Conservation (phyloP, 2,797 vertebrate species). For the Acanthurus tractus region DNA sequence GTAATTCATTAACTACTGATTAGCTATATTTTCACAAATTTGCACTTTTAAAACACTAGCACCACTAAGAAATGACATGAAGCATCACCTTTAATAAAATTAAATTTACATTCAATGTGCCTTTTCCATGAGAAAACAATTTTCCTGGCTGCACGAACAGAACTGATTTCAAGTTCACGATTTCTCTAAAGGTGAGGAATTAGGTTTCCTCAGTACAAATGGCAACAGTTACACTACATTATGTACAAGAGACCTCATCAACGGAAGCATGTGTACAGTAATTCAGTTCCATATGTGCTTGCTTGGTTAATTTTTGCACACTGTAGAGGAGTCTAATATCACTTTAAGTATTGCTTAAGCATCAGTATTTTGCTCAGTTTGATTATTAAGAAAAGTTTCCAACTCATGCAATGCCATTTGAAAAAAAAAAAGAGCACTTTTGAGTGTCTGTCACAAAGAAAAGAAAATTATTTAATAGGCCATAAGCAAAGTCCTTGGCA, state of each 20-base stretch:
- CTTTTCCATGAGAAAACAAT: slow-evolving; percentile 69
- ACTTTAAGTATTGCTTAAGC: slow-evolving; percentile 79
- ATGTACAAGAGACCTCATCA: slow-evolving; percentile 71
- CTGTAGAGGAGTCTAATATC: slow-evolving; percentile 52
- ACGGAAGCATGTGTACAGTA: slow-evolving; percentile 72
- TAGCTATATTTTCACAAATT: background rate
- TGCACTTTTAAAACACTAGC: slow-evolving; percentile 25
- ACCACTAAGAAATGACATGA: slow-evolving; percentile 71
- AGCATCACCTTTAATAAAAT: slow-evolving; percentile 81
- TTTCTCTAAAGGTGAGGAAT: slow-evolving; percentile 57
- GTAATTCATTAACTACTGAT: background rate
- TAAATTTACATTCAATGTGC: slow-evolving; percentile 81
- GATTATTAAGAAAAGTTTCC: slow-evolving; percentile 65
- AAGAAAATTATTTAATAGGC: slow-evolving; percentile 62
- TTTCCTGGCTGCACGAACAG: slow-evolving; percentile 72
- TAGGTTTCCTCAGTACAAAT: slow-evolving; percentile 71
- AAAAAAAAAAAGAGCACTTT: slow-evolving; percentile 59
- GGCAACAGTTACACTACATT: slow-evolving; percentile 66
- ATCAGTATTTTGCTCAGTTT: slow-evolving; percentile 68
- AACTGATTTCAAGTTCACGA: slow-evolving; percentile 63
- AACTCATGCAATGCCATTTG: slow-evolving; percentile 74
- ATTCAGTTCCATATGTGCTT: slow-evolving; percentile 57
- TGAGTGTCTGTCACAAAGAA: slow-evolving; percentile 70
- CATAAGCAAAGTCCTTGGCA: slow-evolving; percentile 75
- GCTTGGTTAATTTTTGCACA: slow-evolving; percentile 63